Conservation (phyloP, 1,140 invertebrate genomes). For the Helicoverpa zea region DNA sequence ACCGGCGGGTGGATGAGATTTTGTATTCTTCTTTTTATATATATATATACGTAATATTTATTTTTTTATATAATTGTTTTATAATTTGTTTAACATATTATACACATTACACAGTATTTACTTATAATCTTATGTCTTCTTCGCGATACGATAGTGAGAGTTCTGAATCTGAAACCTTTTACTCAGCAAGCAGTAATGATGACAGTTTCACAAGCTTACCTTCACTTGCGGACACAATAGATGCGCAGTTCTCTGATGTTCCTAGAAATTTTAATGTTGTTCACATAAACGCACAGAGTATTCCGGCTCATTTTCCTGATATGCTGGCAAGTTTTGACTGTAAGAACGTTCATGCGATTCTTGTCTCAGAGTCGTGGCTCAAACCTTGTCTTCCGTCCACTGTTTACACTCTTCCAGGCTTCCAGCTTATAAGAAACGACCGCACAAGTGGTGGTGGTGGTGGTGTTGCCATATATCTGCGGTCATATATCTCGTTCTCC, state of each 20-base stretch:
- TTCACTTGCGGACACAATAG: neutral
- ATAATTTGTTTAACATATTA: no score
- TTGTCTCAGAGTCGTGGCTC: slow-evolving; percentile 50
- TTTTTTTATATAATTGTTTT: no score
- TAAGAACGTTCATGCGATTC: slow-evolving; percentile 43
- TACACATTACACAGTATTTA: no score
- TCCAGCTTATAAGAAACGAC: slow-evolving; percentile 1
- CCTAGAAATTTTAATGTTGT: neutral
- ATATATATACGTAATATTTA: no score
- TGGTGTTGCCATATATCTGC: neutral
- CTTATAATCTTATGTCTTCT: no score
- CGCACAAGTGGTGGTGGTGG: neutral
- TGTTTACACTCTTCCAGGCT: slow-evolving; percentile 46
- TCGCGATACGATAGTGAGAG: no score
- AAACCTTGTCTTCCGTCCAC: slow-evolving; percentile 45
- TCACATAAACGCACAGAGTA: slow-evolving; percentile 12
- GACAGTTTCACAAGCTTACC: no score
- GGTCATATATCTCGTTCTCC: neutral
- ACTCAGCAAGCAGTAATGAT: no score
- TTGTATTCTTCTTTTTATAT: no score
- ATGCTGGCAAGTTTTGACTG: slow-evolving; percentile 25
- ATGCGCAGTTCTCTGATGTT: slow-evolving; percentile 3
- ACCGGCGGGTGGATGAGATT: no score
- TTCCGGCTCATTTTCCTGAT: slow-evolving; percentile 24
- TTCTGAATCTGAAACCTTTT: no score